Base-by-base conservation (phyloP, 2,113 vertebrate genomes). In the Arenaria interpres region DNA sequence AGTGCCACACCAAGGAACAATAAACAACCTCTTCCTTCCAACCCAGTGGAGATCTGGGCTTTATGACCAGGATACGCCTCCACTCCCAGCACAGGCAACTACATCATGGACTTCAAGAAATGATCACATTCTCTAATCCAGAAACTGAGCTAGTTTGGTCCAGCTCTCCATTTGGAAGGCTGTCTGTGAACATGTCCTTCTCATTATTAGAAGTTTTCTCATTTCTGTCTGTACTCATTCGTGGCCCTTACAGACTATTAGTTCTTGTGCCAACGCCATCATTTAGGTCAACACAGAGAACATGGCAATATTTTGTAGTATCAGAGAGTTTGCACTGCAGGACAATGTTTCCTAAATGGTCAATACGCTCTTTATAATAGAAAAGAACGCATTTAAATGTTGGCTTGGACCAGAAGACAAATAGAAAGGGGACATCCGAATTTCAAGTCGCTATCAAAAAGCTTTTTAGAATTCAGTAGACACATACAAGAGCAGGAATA, bases 341-440 rank as follows among this genome's bases (percentile, higher is more conserved):
- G 57, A 94, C 81, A 93, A 75, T n/a, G 81, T 79, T 96, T 95
- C 66, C 87, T 93, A 95, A 94, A 91, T 91, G 94, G 81, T 95
- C 91, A 96, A 66, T 94, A 94, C 89, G 81, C 28, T 89, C 81
- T 75, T 89, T 73, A 68, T 79, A 94, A 95, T 89, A 91, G 73
- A 93, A 96, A 85, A 82, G 39, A 85, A 94, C 69, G 48, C 84
- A 85, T 94, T 96, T 89, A 96, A 87, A 89, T 73, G 56, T 76
- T 95, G 84, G 84, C 84, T 96, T 89, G 74, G 81, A 79, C 66
- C 71, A 81, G 53, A 90, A 89, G 84, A 94, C 84, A 95, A 93
- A 86, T n/a, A 92, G 72, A 89, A 90, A 94, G 33, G 51, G 62
- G 43, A 64, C 10, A 75, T 85, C 62, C 64, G 60, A 96, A 87